These are phyloP conservation scores for Labroides dimidiatus DNA, from an alignment of 2,797 vertebrate species.

Conservation along the genomic window DNA sequence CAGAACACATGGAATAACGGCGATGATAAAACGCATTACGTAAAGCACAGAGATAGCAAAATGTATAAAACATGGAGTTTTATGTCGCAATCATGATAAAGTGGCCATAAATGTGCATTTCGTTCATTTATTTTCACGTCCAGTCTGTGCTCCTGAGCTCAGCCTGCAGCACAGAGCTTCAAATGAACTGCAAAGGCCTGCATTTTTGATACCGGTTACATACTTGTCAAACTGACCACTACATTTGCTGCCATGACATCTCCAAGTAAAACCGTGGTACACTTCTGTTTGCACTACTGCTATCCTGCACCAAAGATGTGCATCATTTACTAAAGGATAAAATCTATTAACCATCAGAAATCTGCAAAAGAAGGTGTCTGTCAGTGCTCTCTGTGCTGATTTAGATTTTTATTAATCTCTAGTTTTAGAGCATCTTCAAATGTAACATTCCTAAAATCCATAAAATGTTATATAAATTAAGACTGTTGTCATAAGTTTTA, in stretches of 20 bases:
- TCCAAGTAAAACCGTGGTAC: constrained; percentile 6
- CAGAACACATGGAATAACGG: constrained; percentile 24
- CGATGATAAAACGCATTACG: constrained; percentile 25
- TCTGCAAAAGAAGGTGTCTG: background rate
- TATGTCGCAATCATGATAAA: background rate
- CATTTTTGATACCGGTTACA: background rate
- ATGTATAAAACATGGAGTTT: constrained; percentile 15
- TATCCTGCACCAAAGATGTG: background rate
- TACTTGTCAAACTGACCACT: background rate
- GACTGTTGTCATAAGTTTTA: background rate
- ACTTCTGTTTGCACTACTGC: constrained; percentile 1
- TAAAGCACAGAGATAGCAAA: constrained; percentile 12
- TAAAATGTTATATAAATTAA: no score
- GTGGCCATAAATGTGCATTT: constrained; percentile 18
- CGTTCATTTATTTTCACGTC: background rate
- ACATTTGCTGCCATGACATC: constrained; percentile 18
- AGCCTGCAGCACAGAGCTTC: background rate
- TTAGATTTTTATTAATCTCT: no score
- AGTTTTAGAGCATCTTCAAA: no score
- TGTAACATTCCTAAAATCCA: no score
- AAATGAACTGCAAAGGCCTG: constrained; percentile 1
- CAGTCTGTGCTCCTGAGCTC: constrained; percentile 2
- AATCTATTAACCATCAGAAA: background rate
- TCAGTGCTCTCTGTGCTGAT: background rate
- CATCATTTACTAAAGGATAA: background rate